A percentile compares a stretch with the other conserved stretches of the same genome.
Evolutionary conservation across 1,140 invertebrate species (phyloP).

Genomic region (Brachionus koreanus): DNA sequence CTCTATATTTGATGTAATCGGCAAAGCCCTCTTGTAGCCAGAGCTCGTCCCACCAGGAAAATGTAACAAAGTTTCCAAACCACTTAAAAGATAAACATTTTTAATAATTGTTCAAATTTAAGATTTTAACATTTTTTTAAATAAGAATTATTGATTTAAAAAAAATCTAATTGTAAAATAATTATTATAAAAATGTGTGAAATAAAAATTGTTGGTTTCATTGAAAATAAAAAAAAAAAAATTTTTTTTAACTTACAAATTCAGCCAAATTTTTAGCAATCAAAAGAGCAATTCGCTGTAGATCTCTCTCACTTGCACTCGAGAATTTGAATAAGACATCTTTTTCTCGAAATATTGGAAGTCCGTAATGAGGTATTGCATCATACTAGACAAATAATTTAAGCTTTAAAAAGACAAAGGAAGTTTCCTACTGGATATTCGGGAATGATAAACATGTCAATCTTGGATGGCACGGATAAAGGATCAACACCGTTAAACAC

Average conservation of each 20-base stretch:
- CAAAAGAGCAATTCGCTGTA: conserved; percentile 28
- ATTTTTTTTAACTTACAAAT: too few species aligned
- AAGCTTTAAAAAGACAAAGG: background rate
- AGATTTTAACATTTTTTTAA: background rate
- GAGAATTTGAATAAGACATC: background rate
- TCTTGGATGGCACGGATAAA: background rate
- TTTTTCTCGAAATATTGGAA: conserved; percentile 18
- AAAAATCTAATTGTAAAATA: too few species aligned
- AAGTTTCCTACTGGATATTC: conserved; percentile 10
- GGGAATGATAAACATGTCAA: conserved; percentile 31
- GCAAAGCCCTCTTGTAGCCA: conserved; percentile 43
- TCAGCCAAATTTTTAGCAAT: conserved; percentile 44
- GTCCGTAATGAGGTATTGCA: conserved; percentile 12
- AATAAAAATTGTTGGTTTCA: too few species aligned
- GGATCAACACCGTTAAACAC: conserved; percentile 6
- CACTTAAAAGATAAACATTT: conserved; percentile 3
- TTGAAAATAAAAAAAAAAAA: too few species aligned
- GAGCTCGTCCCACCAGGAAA: conserved; percentile 33
- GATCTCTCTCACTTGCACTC: conserved; percentile 20
- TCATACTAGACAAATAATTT: background rate
- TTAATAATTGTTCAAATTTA: background rate
- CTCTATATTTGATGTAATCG: conserved; percentile 41
- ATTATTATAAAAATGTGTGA: too few species aligned
- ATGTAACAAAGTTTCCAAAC: conserved; percentile 26
- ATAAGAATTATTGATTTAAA: too few species aligned